Base-by-base conservation (phyloP, 2,113 vertebrate genomes). In the Chlamydotis undulata region DNA sequence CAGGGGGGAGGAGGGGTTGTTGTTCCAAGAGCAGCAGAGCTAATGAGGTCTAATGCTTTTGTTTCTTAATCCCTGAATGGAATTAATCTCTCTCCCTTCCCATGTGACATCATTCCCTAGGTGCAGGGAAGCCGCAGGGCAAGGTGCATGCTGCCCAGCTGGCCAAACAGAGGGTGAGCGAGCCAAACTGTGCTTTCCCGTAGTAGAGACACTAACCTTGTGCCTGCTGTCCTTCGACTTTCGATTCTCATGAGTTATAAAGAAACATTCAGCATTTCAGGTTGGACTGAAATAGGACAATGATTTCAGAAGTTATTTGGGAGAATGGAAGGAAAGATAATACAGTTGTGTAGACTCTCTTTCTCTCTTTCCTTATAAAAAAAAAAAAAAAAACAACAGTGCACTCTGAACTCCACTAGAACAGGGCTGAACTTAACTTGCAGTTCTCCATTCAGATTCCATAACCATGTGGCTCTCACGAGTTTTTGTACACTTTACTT, bases 31-130 rank as follows among this genome's bases (percentile, higher is more conserved):
- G 53, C 65, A 87, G 83, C 65, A 94, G 69, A 89, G 94, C 61
- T 96, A 96, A 96, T 96, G 87, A 96, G 91, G 84, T 91, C 74
- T 89, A 87, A 82, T 69, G 65, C 93, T 89, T 96, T 96, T 94
- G 77, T 95, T 96, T 96, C 87, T 89, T 96, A 97, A 97, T 94
- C 91, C 91, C 83, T 68, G 53, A 87, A 87, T 33, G 82, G 88
- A 96, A 90, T 95, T 90, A 96, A 95, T 94, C 65, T 91, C 61
- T 73, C 31, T 92, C 65, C 60, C 78, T 96, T 96, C 87, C 70
- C 93, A 22, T 82, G 87, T 96, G 94, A 94, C 74, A 50, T 89
- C 95, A 93, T 92, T 10, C 26, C 39, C 6, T 45, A 87, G 87
- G 81, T 89, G 61, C 61, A 91, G 57, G 65, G 37, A 75, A 82